Evolutionary conservation across 2,113 vertebrate species (phyloP).

Genomic region (Hemiprocne comata): DNA sequence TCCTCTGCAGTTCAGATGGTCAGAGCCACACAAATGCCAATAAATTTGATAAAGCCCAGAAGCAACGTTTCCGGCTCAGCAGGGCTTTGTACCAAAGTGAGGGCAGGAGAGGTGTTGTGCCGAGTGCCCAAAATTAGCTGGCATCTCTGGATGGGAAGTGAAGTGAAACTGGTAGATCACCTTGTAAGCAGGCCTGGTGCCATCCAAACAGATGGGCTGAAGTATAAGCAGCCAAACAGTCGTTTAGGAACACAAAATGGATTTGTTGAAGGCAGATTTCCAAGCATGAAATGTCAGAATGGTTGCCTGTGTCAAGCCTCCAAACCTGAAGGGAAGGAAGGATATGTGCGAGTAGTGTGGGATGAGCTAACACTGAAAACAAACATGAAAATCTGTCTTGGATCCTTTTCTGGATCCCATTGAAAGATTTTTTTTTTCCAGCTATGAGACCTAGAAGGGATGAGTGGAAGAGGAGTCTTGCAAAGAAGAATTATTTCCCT

Average conservation of each 20-base stretch:
- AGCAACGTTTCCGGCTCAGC: background rate
- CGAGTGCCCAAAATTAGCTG: background rate
- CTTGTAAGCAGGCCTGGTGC: constrained; percentile 58
- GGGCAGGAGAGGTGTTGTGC: background rate
- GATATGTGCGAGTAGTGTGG: background rate
- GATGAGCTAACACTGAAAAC: background rate
- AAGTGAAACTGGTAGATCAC: constrained; percentile 50
- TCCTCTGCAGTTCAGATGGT: background rate
- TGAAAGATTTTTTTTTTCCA: background rate
- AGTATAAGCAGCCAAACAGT: background rate
- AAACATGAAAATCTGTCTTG: constrained; percentile 19
- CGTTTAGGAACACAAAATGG: constrained; percentile 29
- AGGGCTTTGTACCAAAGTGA: background rate
- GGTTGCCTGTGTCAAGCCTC: constrained; percentile 1
- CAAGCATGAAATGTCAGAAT: constrained; percentile 11
- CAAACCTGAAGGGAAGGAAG: background rate
- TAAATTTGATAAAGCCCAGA: background rate
- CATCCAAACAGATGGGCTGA: constrained; percentile 61
- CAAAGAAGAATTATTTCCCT: background rate
- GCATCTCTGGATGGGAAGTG: background rate
- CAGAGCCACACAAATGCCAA: background rate
- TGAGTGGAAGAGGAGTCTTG: background rate
- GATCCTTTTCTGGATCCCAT: constrained; percentile 10
- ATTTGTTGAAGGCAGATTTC: constrained; percentile 40
- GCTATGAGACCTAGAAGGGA: background rate